phyloP scores from a whole-genome alignment of 2,888 invertebrate genomes.

The Cynaeus angustus region DNA sequence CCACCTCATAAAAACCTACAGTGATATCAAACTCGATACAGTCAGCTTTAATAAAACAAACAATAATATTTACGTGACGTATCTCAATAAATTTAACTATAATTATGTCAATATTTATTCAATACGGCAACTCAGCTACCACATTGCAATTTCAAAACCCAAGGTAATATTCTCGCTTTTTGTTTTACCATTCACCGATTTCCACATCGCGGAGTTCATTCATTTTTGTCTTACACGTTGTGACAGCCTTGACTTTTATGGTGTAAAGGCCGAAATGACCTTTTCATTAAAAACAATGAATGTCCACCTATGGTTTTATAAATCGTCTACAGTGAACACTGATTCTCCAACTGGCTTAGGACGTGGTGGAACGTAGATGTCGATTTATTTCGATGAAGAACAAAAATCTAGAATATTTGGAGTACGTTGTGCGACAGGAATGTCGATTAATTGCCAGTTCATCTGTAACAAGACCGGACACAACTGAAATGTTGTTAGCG shows the following conservation, averaged over 20 bases:
- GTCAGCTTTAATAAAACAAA: neutral
- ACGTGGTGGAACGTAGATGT: conserved; percentile 15
- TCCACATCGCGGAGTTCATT: conserved; percentile 25
- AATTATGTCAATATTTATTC: conserved; percentile 24
- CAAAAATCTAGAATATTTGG: neutral
- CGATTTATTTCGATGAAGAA: conserved; percentile 2
- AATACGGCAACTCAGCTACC: conserved; percentile 3
- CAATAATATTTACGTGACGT: conserved; percentile 6
- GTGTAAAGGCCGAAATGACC: conserved; percentile 20
- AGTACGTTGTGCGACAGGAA: neutral
- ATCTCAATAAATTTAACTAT: conserved; percentile 14
- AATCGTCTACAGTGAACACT: no score
- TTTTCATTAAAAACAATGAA: conserved; percentile 8
- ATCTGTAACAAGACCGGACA: conserved; percentile 20
- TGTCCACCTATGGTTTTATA: neutral
- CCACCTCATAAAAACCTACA: conserved; percentile 3
- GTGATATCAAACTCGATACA: neutral
- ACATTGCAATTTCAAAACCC: conserved; percentile 19
- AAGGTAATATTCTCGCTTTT: conserved; percentile 19
- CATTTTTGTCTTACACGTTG: conserved; percentile 11
- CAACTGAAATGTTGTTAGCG: conserved; percentile 33
- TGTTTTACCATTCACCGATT: conserved; percentile 20
- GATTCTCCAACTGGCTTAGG: conserved; percentile 13
- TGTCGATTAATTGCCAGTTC: conserved; percentile 38
- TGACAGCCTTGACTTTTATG: conserved; percentile 28